Evolutionary conservation across 2,888 invertebrate genomes (phyloP).

Genomic region (Oeneis ivallda): DNA sequence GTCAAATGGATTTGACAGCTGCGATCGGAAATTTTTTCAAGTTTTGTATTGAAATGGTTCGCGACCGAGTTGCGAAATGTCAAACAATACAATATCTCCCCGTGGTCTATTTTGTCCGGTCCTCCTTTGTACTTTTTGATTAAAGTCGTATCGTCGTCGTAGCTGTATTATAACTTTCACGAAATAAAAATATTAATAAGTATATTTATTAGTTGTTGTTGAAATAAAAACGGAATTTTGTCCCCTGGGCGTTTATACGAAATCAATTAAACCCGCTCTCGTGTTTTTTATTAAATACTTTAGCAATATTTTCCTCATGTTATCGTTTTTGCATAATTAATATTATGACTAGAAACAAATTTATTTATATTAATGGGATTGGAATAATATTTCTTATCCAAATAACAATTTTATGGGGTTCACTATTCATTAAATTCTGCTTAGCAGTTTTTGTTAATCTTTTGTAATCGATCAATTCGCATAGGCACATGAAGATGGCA

Average conservation of each 20-base stretch:
- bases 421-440: too few species aligned
- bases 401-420: too few species aligned
- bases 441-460: too few species aligned
- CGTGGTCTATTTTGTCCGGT: neutral
- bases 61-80: slow-evolving; percentile 22
- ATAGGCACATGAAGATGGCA: too few species aligned
- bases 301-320: too few species aligned
- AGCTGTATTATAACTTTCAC: slow-evolving; percentile 45
- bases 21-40: neutral
- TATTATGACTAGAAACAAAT: too few species aligned
- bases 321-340: too few species aligned
- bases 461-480: too few species aligned
- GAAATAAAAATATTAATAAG: slow-evolving; percentile 32
- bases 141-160: slow-evolving; percentile 42
- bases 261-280: neutral
- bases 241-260: slow-evolving; percentile 53
- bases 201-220: slow-evolving; percentile 55
- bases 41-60: neutral
- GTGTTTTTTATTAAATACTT: neutral
- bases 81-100: neutral
- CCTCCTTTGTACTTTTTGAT: slow-evolving; percentile 63
- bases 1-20: slow-evolving; percentile 18
- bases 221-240: slow-evolving; percentile 49
- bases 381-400: too few species aligned
- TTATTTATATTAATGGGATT: too few species aligned